Conservation (phyloP, 2,888 invertebrate species). For the Macrophya alboannulata region DNA sequence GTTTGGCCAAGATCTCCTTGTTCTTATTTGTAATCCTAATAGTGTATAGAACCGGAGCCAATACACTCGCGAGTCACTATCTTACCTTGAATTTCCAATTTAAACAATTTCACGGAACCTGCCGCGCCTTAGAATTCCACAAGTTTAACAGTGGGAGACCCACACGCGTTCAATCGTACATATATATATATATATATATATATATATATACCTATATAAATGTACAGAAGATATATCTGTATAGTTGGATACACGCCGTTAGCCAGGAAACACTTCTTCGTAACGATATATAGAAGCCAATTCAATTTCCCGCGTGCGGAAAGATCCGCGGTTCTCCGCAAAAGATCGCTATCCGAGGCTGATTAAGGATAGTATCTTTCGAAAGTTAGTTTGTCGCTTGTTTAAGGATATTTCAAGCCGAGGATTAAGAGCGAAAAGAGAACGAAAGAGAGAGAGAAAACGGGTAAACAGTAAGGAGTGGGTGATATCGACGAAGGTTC, state of each 20-base stretch:
- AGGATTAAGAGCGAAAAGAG: background rate
- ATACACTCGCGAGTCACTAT: slow-evolving; percentile 19
- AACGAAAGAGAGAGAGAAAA: background rate
- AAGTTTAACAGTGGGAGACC: background rate
- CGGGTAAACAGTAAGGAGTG: background rate
- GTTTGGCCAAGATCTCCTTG: slow-evolving; percentile 34
- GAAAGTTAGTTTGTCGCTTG: slow-evolving; percentile 39
- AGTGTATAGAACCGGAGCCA: slow-evolving; percentile 17
- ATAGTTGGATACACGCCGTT: slow-evolving; percentile 25
- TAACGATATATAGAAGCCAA: slow-evolving; percentile 46
- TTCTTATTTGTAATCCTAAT: slow-evolving; percentile 41
- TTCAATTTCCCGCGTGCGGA: slow-evolving; percentile 43
- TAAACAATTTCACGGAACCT: slow-evolving; percentile 4
- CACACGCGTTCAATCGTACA: background rate
- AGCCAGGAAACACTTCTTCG: slow-evolving; percentile 14
- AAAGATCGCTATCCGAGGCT: slow-evolving; percentile 19
- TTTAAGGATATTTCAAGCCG: background rate
- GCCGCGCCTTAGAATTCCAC: background rate
- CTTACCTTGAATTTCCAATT: slow-evolving; percentile 21
- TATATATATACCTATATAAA: background rate
- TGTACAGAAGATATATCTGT: background rate
- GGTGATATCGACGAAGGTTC: background rate
- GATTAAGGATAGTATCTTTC: slow-evolving; percentile 32
- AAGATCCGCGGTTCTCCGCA: slow-evolving; percentile 12
- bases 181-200: too few relatives aligned